A percentile compares a stretch with the other conserved stretches of the same genome.
Evolutionary conservation across 2,888 invertebrate species (phyloP).

Genomic region (Syrista parreyssii): DNA sequence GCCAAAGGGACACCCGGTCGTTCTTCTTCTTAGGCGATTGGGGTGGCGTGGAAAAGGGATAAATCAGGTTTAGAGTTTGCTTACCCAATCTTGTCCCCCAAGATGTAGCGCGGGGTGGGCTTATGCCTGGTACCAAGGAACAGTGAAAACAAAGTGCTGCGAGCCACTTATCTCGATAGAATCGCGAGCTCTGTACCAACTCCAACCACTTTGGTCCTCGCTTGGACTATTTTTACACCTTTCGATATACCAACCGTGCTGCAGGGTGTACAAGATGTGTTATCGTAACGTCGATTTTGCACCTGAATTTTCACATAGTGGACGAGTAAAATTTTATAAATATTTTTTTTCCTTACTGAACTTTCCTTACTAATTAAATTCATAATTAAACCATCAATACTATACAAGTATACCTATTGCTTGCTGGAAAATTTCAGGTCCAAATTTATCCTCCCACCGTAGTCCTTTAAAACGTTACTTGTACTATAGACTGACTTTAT

Average conservation of each 20-base stretch:
- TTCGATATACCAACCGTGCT: neutral
- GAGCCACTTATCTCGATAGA: neutral
- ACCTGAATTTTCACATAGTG: too few relatives aligned
- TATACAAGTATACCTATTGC: neutral
- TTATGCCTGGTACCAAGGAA: constrained; percentile 3
- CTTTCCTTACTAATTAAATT: neutral
- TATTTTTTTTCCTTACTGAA: neutral
- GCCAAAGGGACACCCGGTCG: constrained; percentile 1
- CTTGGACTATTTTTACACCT: neutral
- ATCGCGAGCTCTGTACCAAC: neutral
- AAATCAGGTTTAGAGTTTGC: constrained; percentile 9
- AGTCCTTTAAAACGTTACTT: neutral
- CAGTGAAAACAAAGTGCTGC: neutral
- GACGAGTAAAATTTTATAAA: neutral
- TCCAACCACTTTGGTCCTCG: neutral
- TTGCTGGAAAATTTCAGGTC: neutral
- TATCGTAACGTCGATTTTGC: neutral
- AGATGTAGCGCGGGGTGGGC: neutral
- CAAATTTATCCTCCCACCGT: neutral
- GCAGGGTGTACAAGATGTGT: neutral
- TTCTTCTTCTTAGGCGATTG: constrained; percentile 8
- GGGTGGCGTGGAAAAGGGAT: constrained; percentile 5
- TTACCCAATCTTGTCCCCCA: constrained; percentile 6
- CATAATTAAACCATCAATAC: neutral
- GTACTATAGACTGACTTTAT: neutral